Conservation (phyloP, 2,888 invertebrate species). For the Noctua janthe region DNA sequence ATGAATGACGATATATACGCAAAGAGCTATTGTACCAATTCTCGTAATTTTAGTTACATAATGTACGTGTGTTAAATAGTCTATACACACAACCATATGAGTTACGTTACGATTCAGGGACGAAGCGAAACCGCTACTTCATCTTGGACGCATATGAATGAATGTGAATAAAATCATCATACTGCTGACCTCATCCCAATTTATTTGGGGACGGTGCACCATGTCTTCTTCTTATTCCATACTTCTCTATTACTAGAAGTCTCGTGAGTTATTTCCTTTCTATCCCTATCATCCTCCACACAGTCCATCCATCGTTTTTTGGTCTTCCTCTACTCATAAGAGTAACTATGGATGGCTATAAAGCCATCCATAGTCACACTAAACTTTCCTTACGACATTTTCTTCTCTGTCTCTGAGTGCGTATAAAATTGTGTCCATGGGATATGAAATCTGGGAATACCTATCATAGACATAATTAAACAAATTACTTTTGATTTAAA, state of each 20-base stretch:
- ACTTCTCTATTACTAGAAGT: too few relatives aligned
- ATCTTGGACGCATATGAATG: neutral
- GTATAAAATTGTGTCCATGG: neutral
- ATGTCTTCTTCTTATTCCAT: neutral
- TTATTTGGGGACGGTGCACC: neutral
- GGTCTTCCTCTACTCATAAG: too few relatives aligned
- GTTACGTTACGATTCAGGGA: neutral
- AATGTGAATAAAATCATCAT: neutral
- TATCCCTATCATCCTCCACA: too few relatives aligned
- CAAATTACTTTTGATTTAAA: too few relatives aligned
- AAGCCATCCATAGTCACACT: too few relatives aligned
- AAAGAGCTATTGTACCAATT: conserved; percentile 9
- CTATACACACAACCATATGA: neutral
- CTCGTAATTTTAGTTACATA: conserved; percentile 14
- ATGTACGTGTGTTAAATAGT: neutral
- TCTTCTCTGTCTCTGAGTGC: too few relatives aligned
- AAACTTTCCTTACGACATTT: too few relatives aligned
- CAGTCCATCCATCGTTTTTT: too few relatives aligned
- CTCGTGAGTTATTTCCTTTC: too few relatives aligned
- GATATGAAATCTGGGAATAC: neutral
- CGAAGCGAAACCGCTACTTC: neutral
- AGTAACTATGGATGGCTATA: too few relatives aligned
- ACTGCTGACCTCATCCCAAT: neutral
- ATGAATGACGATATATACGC: neutral
- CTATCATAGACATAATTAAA: too few relatives aligned